Evolutionary conservation across 2,113 vertebrate genomes (phyloP).

Genomic region (Brachyhypopomus gauderio): DNA sequence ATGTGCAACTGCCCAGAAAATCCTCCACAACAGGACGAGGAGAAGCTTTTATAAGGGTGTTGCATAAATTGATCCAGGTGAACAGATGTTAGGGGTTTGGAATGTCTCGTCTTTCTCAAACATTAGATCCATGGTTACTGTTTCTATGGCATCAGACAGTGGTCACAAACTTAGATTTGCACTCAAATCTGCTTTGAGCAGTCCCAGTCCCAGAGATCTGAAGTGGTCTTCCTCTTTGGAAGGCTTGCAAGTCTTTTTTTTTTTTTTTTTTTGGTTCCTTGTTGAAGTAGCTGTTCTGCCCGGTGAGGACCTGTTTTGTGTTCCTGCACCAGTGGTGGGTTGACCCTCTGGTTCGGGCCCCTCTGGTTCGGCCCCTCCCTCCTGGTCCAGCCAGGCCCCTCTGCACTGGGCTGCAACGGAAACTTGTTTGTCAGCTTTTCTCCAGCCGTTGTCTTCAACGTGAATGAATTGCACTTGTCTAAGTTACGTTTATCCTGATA

Average conservation of each 20-base stretch:
- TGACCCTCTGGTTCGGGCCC: too few species aligned
- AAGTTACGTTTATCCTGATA: background rate
- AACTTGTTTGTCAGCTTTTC: background rate
- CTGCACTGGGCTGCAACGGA: too few species aligned
- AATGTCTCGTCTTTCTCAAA: conserved; percentile 6
- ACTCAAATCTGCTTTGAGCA: background rate
- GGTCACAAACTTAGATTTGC: background rate
- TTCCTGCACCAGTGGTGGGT: background rate
- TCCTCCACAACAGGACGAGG: background rate
- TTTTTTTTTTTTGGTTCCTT: background rate
- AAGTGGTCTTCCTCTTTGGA: background rate
- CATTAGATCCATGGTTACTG: conserved; percentile 17
- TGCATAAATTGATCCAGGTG: conserved; percentile 32
- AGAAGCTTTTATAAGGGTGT: conserved; percentile 22
- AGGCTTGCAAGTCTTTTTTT: too few species aligned
- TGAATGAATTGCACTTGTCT: background rate
- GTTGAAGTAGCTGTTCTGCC: background rate
- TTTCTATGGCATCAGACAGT: conserved; percentile 3
- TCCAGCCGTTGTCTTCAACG: background rate
- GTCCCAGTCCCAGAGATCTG: background rate
- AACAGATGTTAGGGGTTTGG: conserved; percentile 38
- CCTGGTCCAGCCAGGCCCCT: too few species aligned
- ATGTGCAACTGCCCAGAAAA: background rate
- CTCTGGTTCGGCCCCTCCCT: too few species aligned
- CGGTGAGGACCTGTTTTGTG: background rate